Evolutionary conservation across 2,113 vertebrate genomes (phyloP), one percentile per base, ranked within the genome.

Genomic region (Stigmatopora argus): DNA sequence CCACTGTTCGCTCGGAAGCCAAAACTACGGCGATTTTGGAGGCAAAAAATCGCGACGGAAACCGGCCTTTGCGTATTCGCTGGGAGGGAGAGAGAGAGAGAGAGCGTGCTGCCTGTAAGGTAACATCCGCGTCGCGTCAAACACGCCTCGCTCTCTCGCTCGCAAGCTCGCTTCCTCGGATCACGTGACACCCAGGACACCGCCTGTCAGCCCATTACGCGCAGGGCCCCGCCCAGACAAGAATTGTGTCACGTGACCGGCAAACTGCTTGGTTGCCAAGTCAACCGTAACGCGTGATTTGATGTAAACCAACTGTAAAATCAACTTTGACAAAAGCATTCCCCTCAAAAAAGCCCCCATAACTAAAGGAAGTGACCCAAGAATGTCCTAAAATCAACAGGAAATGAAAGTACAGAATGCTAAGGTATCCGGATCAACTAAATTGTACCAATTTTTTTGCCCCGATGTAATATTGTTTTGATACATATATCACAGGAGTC

Each of bases 201-300:
- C 79, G 71, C 73, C 70, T 83, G 83, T 84, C 80, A 82, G 73
- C 45, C 66, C 57, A 12, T 35, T 44, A 38, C 38, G 46, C 62
- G 31, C 47, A 31, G 2, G 26, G 47, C 44, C 44, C 45, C 67
- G n/a, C 17, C 31, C 5, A 59, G 3, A n/a, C 35, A 17, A 19
- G 31, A 21, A 31, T 1, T 19, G 64, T 23, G 19, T 74, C 89
- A 92, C 45, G 86, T 90, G 89, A 89, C 83, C 21, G 38, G 2
- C 11, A 47, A 17, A 8, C 6, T 15, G 31, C 26, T 3, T 4
- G 2, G 31, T 57, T 62, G 74, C 60, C 35, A 62, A n/a, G 63
- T 35, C 63, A 64, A 38, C n/a, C 46, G 35, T 44, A 49, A 63
- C 67, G 71, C 71, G 1, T 53, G 38, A 41, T 46, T 21, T 60